Percentiles rank a stretch among this genome's conserved stretches.
Conservation (phyloP, 2,797 vertebrate species). For the Scleropages formosus region DNA sequence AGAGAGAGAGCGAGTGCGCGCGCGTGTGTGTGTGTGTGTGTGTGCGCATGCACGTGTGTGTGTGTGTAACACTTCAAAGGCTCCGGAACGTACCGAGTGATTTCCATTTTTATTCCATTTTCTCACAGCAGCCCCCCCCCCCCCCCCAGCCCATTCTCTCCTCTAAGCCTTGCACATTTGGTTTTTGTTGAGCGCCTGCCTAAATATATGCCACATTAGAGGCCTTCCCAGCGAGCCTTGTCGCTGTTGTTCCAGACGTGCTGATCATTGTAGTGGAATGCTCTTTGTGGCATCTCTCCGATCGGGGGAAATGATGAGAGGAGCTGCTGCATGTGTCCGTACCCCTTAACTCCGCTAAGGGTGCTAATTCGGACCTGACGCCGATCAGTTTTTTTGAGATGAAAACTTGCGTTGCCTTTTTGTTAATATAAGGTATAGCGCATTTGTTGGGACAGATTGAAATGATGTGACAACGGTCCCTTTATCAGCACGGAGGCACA, state of each 20-base stretch:
- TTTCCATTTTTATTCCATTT: conserved; percentile 52
- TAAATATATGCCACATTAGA: conserved; percentile 69
- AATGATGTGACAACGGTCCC: too few species aligned
- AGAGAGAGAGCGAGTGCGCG: too few species aligned
- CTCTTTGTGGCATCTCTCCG: conserved; percentile 38
- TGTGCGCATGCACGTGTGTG: conserved; percentile 36
- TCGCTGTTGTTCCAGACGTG: not conserved
- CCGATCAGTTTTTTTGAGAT: too few species aligned
- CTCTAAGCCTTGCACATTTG: conserved; percentile 50
- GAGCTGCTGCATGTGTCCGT: not conserved
- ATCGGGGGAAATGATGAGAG: not conserved
- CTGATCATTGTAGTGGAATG: not conserved
- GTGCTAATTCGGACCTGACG: too few species aligned
- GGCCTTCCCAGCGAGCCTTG: not conserved
- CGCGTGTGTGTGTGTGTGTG: conserved; percentile 29
- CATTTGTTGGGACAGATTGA: too few species aligned
- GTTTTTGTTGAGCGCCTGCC: conserved; percentile 61
- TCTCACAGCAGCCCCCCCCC: conserved; percentile 21
- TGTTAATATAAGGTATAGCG: too few species aligned
- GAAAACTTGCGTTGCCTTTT: too few species aligned
- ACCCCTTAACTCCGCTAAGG: too few species aligned
- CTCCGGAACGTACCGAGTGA: conserved; percentile 49
- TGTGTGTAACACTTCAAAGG: conserved; percentile 64
- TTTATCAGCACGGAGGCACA: too few species aligned
- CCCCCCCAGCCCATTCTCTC: conserved; percentile 58